Conservation (phyloP, 1,140 invertebrate genomes). For the Rhyacophila brunnea region DNA sequence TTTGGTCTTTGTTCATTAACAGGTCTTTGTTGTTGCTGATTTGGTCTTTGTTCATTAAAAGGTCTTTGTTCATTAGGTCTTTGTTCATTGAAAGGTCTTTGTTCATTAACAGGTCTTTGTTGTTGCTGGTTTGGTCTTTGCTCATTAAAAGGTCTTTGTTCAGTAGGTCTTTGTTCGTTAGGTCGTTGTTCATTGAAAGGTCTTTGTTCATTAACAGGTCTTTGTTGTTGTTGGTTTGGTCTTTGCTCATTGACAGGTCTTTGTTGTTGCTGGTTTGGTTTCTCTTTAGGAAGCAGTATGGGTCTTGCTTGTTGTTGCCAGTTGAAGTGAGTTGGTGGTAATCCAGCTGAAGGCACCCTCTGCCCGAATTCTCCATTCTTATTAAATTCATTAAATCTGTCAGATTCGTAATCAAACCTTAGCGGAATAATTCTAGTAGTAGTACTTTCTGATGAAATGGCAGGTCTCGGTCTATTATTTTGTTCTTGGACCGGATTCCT, state of each 20-base stretch:
- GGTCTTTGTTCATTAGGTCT: slow-evolving; percentile 6
- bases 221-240: not conserved
- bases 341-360: slow-evolving; percentile 44
- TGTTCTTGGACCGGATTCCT: not conserved
- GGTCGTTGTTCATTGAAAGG: not conserved
- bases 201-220: not conserved
- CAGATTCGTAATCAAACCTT: slow-evolving; percentile 42
- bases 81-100: not conserved
- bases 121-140: not conserved
- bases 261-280: too few species aligned
- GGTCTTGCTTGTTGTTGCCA: slow-evolving; percentile 37
- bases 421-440: slow-evolving; percentile 45
- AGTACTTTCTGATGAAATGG: not conserved
- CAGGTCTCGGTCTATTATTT: slow-evolving; percentile 4
- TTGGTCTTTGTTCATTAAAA: too few species aligned
- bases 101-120: too few species aligned
- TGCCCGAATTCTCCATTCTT: slow-evolving; percentile 42
- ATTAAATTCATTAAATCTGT: slow-evolving; percentile 28
- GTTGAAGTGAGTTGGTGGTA: slow-evolving; percentile 40
- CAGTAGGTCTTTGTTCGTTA: slow-evolving; percentile 12
- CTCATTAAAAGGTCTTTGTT: too few species aligned
- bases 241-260: too few species aligned
- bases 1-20: not conserved
- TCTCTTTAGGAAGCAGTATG: not conserved
- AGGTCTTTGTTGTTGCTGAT: slow-evolving; percentile 35